A percentile compares a stretch with the other conserved stretches of the same genome.
These are phyloP conservation scores for Cydia fagiglandana DNA, from an alignment of 1,140 invertebrate genomes.

Conservation along the genomic window DNA sequence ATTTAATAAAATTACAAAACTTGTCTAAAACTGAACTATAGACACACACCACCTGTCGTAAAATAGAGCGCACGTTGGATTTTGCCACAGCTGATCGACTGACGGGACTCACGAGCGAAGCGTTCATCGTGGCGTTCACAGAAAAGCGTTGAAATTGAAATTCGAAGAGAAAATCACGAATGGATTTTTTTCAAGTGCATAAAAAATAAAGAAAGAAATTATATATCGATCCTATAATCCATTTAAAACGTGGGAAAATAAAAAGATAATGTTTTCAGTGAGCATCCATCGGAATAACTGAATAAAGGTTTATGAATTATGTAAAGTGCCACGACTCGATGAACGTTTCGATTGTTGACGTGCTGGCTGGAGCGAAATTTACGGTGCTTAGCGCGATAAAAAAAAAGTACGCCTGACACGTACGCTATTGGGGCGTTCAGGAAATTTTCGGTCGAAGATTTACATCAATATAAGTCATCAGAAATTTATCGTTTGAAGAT, in stretches of 20 bases:
- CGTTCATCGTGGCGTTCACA: slow-evolving; percentile 46
- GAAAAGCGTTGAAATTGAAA: slow-evolving; percentile 33
- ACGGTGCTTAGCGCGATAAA: slow-evolving; percentile 55
- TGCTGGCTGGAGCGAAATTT: slow-evolving; percentile 52
- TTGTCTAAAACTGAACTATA: slow-evolving; percentile 39
- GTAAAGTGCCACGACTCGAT: slow-evolving; percentile 42
- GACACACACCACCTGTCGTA: slow-evolving; percentile 45
- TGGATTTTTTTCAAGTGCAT: neutral
- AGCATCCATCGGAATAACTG: neutral
- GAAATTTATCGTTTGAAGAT: neutral
- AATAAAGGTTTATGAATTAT: slow-evolving; percentile 13
- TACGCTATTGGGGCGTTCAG: slow-evolving; percentile 37
- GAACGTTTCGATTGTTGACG: slow-evolving; percentile 64
- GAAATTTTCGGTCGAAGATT: neutral
- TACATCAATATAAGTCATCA: neutral
- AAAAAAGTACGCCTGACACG: slow-evolving; percentile 43
- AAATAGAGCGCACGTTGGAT: slow-evolving; percentile 49
- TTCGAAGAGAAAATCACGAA: slow-evolving; percentile 31
- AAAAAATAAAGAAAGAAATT: slow-evolving; percentile 28
- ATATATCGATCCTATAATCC: neutral
- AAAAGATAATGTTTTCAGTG: neutral
- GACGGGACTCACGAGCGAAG: slow-evolving; percentile 46
- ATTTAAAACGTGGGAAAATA: neutral
- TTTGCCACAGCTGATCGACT: slow-evolving; percentile 59
- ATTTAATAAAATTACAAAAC: slow-evolving; percentile 34